Evolutionary conservation across 2,888 invertebrate genomes (phyloP).

Genomic region (Caenorhabditis sinica): DNA sequence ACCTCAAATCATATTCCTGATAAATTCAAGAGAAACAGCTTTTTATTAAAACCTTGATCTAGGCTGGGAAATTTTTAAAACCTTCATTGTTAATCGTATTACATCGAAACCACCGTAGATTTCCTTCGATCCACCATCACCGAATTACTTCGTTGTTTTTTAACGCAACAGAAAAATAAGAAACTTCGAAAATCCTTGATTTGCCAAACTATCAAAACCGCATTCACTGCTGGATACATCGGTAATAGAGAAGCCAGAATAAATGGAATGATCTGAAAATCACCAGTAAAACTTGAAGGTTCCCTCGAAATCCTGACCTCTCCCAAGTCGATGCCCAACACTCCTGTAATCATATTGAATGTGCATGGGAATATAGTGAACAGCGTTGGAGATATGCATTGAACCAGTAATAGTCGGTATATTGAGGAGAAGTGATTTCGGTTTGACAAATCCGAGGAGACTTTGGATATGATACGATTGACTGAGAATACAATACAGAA

Average conservation of each 20-base stretch:
- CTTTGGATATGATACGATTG: conserved; percentile 45
- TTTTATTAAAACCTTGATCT: too few species aligned
- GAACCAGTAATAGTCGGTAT: conserved; percentile 37
- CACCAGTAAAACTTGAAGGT: neutral
- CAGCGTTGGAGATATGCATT: conserved; percentile 36
- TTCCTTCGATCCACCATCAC: conserved; percentile 15
- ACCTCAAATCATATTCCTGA: too few species aligned
- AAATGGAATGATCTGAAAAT: conserved; percentile 36
- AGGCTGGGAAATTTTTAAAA: too few species aligned
- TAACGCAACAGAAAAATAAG: conserved; percentile 12
- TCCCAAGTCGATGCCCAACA: conserved; percentile 41
- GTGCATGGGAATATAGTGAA: conserved; percentile 47
- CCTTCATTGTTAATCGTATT: neutral
- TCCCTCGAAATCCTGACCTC: neutral
- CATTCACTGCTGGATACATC: conserved; percentile 48
- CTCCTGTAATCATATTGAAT: conserved; percentile 41
- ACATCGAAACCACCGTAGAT: neutral
- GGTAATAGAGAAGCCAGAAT: conserved; percentile 32
- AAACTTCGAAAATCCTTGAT: conserved; percentile 42
- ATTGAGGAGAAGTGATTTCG: conserved; percentile 51
- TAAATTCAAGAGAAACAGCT: too few species aligned
- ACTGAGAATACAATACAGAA: conserved; percentile 31
- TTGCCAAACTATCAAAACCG: conserved; percentile 40
- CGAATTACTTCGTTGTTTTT: neutral
- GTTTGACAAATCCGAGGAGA: conserved; percentile 48